Evolutionary conservation across 1,140 invertebrate genomes (phyloP), one percentile per base, ranked within the genome.

Genomic region (Caerostris darwini): DNA sequence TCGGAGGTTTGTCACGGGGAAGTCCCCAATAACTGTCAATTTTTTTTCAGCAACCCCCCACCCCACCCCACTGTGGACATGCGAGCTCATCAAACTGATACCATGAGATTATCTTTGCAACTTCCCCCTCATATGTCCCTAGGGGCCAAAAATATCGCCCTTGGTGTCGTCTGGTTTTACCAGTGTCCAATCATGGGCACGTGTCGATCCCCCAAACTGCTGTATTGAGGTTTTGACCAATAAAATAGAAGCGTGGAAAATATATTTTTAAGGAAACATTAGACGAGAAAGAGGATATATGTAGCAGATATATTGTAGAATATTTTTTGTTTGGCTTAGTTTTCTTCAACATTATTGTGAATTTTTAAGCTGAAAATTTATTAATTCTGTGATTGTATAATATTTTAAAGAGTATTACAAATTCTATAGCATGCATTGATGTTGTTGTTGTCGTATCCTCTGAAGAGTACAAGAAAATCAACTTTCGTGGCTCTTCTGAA

Each of bases 81-180:
- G 87, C 87, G 64, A 89, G 14, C 87, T 89, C 87, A 89, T 89
- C 87, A 89, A 89, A 89, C 61, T 50, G 87, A 89, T 89, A 64
- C 53, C 58, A 50, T 34, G 59, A 89, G 87, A 89, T 89, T 89
- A 89, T 89, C 57, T 57, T 59, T 53, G 85, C 53, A 12, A 7
- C 50, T 7, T 53, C 87, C 87, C 87, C 71, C 71, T 12, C 71
- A 5, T 12, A 50, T 7, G 71, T 77, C 71, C 71, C 71, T 12
- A 19, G 34, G 34, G 71, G 71, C 71, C 8, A 50, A 77, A 77
- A 77, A 77, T 77, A 77, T 64, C 5, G 58, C 82, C 82, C n/a
- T 54, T 59, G 57, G 57, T 34, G 7, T 8, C 34, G 85, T 8
- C 58, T 17, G 58, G 58, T 50, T 8, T 59, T n/a, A 61, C 57